Percentiles rank a stretch among this genome's conserved stretches.
Conservation (phyloP, 2,888 invertebrate genomes). For the Nomada hirtipes region DNA sequence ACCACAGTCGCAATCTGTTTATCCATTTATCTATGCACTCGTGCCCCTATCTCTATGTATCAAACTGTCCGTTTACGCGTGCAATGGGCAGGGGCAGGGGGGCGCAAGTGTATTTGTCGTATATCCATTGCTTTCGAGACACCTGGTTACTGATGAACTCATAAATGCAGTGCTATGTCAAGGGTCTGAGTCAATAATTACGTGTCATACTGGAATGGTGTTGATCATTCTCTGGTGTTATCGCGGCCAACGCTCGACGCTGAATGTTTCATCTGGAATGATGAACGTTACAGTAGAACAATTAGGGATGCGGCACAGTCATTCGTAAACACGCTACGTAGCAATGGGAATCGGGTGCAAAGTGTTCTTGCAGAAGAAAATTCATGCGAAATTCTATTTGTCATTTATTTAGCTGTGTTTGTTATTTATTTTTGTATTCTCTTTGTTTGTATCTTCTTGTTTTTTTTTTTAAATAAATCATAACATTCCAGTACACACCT, state of each 20-base stretch:
- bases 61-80: constrained; percentile 19
- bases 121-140: constrained; percentile 39
- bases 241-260: constrained; percentile 23
- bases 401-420: background rate
- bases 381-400: background rate
- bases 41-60: background rate
- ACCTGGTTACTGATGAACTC: constrained; percentile 41
- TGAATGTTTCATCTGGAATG: constrained; percentile 19
- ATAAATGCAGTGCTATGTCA: constrained; percentile 46
- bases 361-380: background rate
- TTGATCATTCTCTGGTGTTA: constrained; percentile 45
- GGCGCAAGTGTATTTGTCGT: background rate
- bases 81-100: too few species aligned
- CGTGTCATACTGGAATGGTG: constrained; percentile 30
- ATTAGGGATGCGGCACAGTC: background rate
- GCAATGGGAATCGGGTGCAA: background rate
- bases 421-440: background rate
- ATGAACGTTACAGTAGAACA: constrained; percentile 18
- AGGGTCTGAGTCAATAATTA: constrained; percentile 45
- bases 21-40: constrained; percentile 5
- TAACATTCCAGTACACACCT: too few species aligned
- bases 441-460: background rate
- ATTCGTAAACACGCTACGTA: background rate
- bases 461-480: background rate
- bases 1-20: constrained; percentile 11